Percentiles rank a stretch among this genome's conserved stretches.
Conservation (phyloP, 2,888 invertebrate genomes). For the Siphlonurus alternatus region DNA sequence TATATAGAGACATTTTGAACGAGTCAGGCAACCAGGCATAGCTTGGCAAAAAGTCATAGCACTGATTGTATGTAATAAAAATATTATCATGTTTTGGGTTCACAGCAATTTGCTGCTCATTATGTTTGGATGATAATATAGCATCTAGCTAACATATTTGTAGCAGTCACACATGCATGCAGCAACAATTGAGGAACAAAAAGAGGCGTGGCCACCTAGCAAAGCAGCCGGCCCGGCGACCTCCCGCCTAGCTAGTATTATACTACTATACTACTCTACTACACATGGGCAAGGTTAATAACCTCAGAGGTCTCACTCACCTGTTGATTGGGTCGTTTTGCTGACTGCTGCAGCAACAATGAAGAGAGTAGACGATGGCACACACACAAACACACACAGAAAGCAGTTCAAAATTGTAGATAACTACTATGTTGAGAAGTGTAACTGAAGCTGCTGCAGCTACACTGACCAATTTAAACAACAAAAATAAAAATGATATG, state of each 20-base stretch:
- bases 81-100: too few relatives aligned
- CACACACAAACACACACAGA: neutral
- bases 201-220: neutral
- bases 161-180: neutral
- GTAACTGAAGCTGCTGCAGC: neutral
- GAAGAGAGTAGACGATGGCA: neutral
- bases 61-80: too few relatives aligned
- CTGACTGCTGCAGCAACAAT: neutral
- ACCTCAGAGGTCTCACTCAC: neutral
- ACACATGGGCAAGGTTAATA: neutral
- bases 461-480: neutral
- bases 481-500: neutral
- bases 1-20: too few relatives aligned
- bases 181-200: neutral
- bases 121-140: neutral
- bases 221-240: neutral
- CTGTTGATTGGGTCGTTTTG: neutral
- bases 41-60: too few relatives aligned
- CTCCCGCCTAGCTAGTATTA: neutral
- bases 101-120: neutral
- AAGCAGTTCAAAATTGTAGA: neutral
- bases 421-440: neutral
- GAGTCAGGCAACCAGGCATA: too few relatives aligned
- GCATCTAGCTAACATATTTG: too few relatives aligned
- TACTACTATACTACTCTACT: neutral